A percentile compares a stretch with the other conserved stretches of the same genome.
Conservation (phyloP, 2,797 vertebrate species). For the Hydrocynus forskahlii region DNA sequence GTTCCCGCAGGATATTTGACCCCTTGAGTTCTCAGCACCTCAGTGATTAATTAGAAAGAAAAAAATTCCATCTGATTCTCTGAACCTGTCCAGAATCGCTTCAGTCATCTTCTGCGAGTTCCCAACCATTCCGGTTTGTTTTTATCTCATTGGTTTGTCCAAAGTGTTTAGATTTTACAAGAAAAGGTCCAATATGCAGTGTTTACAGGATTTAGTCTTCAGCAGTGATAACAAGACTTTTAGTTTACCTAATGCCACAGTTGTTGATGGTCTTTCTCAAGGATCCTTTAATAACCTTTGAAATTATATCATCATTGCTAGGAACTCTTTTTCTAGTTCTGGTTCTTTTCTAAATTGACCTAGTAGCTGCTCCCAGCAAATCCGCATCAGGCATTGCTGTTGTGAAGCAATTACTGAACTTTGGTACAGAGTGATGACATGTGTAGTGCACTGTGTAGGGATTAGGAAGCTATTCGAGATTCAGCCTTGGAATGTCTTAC, state of each 20-base stretch:
- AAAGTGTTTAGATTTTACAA: neutral
- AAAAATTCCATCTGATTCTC: neutral
- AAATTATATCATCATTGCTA: too few relatives aligned
- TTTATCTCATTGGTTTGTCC: neutral
- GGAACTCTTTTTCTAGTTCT: too few relatives aligned
- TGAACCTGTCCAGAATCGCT: neutral
- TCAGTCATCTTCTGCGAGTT: neutral
- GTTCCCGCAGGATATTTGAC: neutral
- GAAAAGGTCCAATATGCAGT: neutral
- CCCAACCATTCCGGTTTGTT: neutral
- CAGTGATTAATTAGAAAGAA: neutral
- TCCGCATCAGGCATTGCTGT: neutral
- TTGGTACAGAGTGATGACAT: neutral
- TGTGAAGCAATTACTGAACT: too few relatives aligned
- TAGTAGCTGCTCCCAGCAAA: neutral
- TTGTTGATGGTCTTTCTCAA: neutral
- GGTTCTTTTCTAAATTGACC: too few relatives aligned
- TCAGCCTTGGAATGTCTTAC: constrained; percentile 4
- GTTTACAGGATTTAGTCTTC: neutral
- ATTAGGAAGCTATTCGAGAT: neutral
- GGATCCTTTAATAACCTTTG: neutral
- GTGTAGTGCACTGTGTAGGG: neutral
- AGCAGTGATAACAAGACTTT: neutral
- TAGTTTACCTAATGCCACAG: neutral
- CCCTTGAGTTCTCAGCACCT: neutral